Percentiles rank a stretch among this genome's conserved stretches.
These are phyloP conservation scores for Agonopterix arenella DNA, from an alignment of 2,888 invertebrate species.

Conservation along the genomic window DNA sequence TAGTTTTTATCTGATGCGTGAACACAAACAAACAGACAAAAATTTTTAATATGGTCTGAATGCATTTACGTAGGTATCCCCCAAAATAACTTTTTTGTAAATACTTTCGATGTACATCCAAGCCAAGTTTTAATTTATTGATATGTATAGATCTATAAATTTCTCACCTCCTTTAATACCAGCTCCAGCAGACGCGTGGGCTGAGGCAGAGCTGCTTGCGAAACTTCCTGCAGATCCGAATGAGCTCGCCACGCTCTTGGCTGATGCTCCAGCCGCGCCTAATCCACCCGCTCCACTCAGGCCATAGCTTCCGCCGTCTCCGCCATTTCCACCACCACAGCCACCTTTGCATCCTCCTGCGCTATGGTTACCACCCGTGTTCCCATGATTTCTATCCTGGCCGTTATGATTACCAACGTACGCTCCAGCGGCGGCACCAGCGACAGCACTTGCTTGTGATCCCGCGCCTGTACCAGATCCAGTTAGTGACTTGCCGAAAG, in stretches of 20 bases:
- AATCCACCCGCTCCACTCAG: conserved; percentile 14
- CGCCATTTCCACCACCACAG: conserved; percentile 20
- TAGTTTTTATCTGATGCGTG: no score
- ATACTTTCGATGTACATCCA: no score
- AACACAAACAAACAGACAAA: no score
- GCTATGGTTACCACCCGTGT: conserved; percentile 16
- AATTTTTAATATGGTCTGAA: no score
- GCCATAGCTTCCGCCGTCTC: conserved; percentile 10
- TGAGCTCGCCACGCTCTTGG: conserved; percentile 41
- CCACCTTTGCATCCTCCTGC: conserved; percentile 34
- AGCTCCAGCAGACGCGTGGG: conserved; percentile 50
- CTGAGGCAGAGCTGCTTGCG: conserved; percentile 53
- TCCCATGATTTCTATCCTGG: conserved; percentile 3
- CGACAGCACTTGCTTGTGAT: conserved; percentile 33
- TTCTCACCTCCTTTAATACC: conserved; percentile 52
- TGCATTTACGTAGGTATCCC: no score
- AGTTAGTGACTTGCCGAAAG: conserved; percentile 12
- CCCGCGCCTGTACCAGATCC: conserved; percentile 18
- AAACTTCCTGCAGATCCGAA: conserved; percentile 33
- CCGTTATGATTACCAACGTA: conserved; percentile 12
- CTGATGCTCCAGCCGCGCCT: conserved; percentile 27
- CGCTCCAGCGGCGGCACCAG: conserved; percentile 29
- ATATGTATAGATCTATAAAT: no score
- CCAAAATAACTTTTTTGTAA: no score
- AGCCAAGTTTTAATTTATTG: no score